These are phyloP conservation scores for Cetonia aurata DNA, from an alignment of 2,888 invertebrate genomes.

Conservation along the genomic window DNA sequence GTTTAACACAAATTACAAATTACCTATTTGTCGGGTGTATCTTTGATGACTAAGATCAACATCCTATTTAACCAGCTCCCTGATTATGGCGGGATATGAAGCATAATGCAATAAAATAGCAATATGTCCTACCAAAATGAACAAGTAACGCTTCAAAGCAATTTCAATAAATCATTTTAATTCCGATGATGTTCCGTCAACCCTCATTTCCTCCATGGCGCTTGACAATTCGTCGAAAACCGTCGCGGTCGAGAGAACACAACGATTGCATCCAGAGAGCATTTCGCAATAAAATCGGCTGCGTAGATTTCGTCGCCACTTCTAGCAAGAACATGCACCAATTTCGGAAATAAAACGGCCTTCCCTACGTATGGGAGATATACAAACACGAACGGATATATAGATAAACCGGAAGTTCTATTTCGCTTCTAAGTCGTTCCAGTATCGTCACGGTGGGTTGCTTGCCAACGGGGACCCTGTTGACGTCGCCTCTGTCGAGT, in stretches of 20 bases:
- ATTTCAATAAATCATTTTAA: not conserved
- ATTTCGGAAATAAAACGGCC: constrained; percentile 3
- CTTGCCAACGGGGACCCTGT: constrained; percentile 56
- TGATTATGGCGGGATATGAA: too few species aligned
- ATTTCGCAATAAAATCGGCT: constrained; percentile 41
- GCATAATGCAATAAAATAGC: too few species aligned
- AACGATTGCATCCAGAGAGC: constrained; percentile 32
- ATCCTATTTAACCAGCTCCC: too few species aligned
- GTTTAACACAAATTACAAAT: too few species aligned
- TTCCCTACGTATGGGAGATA: not conserved
- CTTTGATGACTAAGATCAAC: too few species aligned
- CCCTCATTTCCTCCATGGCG: constrained; percentile 6
- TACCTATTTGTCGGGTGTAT: too few species aligned
- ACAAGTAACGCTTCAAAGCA: not conserved
- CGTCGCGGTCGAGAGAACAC: constrained; percentile 23
- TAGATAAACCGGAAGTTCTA: constrained; percentile 56
- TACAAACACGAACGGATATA: constrained; percentile 45
- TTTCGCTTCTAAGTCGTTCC: constrained; percentile 55
- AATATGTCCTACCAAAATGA: too few species aligned
- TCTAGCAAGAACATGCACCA: constrained; percentile 3
- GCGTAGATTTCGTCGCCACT: constrained; percentile 21
- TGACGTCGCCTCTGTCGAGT: constrained; percentile 52
- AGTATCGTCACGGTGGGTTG: constrained; percentile 55
- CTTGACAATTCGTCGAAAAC: constrained; percentile 21
- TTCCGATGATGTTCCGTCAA: not conserved